These are phyloP conservation scores for Dendrocincla tyrannina DNA, from an alignment of 2,797 vertebrate species.

Conservation along the genomic window DNA sequence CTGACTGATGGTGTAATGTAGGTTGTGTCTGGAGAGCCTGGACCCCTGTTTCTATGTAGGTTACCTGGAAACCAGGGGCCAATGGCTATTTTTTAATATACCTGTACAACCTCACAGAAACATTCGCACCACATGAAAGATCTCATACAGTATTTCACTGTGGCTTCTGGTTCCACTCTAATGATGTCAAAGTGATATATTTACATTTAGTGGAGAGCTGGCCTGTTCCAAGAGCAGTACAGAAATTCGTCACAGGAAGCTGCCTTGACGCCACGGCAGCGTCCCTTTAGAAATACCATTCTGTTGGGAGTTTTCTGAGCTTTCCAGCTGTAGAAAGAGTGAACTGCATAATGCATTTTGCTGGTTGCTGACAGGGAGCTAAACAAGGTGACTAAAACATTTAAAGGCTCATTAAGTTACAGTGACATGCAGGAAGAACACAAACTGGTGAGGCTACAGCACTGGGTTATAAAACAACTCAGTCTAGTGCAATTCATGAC, in stretches of 20 bases:
- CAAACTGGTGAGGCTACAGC: neutral
- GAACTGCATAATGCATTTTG: neutral
- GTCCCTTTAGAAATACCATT: neutral
- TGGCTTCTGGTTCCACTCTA: neutral
- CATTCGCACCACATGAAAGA: neutral
- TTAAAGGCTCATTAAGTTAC: constrained; percentile 5
- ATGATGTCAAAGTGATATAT: neutral
- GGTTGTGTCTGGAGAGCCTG: neutral
- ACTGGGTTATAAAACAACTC: neutral
- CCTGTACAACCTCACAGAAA: neutral
- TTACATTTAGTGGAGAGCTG: neutral
- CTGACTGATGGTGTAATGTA: neutral
- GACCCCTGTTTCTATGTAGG: neutral
- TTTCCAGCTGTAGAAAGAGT: neutral
- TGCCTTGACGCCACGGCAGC: neutral
- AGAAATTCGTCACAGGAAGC: constrained; percentile 27
- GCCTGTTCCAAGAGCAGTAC: neutral
- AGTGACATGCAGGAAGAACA: neutral
- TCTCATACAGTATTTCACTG: neutral
- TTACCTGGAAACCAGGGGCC: constrained; percentile 16
- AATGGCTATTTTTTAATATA: neutral
- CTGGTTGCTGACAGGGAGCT: neutral
- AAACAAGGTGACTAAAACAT: neutral
- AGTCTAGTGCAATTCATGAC: neutral
- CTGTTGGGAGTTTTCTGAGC: neutral